Conservation (phyloP, 2,113 vertebrate genomes). For the Calidris pugnax region DNA sequence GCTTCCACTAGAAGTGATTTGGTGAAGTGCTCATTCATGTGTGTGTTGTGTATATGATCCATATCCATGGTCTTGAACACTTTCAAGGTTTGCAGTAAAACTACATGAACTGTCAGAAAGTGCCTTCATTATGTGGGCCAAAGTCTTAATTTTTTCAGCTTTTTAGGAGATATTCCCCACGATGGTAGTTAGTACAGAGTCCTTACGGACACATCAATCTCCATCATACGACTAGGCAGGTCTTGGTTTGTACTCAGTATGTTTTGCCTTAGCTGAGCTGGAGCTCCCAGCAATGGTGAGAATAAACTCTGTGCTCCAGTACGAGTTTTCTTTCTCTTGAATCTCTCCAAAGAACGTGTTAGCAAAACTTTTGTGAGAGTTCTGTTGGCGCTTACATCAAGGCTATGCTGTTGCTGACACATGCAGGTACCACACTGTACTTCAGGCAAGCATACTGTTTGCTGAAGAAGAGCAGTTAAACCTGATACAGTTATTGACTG, state of each 20-base stretch:
- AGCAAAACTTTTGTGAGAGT: neutral
- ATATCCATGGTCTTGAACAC: neutral
- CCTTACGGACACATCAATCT: neutral
- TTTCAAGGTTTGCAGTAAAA: neutral
- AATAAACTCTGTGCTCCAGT: neutral
- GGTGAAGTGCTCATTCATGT: neutral
- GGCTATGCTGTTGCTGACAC: neutral
- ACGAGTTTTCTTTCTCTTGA: neutral
- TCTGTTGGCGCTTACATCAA: accelerated
- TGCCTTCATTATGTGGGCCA: neutral
- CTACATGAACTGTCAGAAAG: neutral
- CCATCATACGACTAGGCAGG: neutral
- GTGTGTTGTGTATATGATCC: neutral
- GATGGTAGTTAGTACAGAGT: neutral
- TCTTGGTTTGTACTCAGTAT: neutral
- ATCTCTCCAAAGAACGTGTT: neutral
- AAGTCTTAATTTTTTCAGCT: neutral
- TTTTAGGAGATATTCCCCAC: neutral
- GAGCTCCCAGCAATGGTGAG: neutral
- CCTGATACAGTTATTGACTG: neutral
- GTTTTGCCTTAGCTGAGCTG: neutral
- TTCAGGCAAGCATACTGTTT: neutral
- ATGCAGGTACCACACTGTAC: neutral
- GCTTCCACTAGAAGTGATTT: neutral
- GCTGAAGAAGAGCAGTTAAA: neutral